Evolutionary conservation across 92 coral and sea anemone genomes (phyloP).

Genomic region (Zoanthus gigantus): DNA sequence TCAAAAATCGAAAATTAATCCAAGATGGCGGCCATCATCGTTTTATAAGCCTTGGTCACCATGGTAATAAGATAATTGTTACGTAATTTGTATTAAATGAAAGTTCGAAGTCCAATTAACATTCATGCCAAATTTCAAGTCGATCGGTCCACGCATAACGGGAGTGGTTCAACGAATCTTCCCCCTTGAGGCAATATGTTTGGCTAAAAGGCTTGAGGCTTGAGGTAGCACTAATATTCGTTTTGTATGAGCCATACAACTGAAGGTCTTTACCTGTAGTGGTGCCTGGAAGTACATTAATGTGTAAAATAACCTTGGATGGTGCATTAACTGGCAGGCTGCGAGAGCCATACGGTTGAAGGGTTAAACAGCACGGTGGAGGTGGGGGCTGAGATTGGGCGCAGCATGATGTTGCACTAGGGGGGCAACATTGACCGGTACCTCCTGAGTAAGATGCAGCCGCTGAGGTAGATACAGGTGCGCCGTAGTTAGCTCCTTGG

Average conservation of each 20-base stretch:
- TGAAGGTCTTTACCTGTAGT: constrained; percentile 15
- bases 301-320: constrained; percentile 38
- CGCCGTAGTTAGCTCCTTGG: constrained; percentile 27
- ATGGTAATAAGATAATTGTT: too few relatives aligned
- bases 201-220: background rate
- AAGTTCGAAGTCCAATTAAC: too few relatives aligned
- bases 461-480: background rate
- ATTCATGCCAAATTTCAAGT: too few relatives aligned
- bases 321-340: constrained; percentile 45
- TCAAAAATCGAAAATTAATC: too few relatives aligned
- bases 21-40: too few relatives aligned
- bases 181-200: background rate
- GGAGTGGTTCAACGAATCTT: too few relatives aligned
- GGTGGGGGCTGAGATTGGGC: constrained; percentile 22
- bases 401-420: constrained; percentile 1
- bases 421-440: constrained; percentile 18
- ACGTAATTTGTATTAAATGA: too few relatives aligned
- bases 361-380: constrained; percentile 38
- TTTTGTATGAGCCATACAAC: constrained; percentile 3
- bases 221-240: background rate
- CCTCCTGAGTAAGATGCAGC: background rate
- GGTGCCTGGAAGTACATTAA: constrained; percentile 40
- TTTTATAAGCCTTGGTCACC: too few relatives aligned
- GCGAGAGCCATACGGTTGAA: constrained; percentile 41
- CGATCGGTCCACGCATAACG: too few relatives aligned